Base-by-base conservation (phyloP, 2,888 invertebrate genomes). In the Slavum lentiscoides region DNA sequence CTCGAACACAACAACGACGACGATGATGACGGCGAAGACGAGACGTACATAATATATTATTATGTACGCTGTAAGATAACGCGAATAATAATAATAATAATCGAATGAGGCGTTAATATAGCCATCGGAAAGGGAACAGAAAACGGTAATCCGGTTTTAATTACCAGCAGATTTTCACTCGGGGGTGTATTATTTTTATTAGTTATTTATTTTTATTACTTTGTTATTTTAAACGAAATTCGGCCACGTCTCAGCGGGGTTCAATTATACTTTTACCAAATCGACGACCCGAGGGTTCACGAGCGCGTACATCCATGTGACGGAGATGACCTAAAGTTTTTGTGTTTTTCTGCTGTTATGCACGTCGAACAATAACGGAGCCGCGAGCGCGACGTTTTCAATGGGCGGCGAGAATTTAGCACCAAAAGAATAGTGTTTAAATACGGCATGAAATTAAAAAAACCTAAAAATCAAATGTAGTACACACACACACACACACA, bases 91-190 rank as follows among this genome's bases (percentile, higher is more conserved):
- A 30, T 30, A 30, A 30, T 30, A 49, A 49, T 49, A 61, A 61
- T 69, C 68, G 37, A 62, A 61, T 53, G 69, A 69, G 53, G 49
- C 11, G 53, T 62, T 61, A 68, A 37, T n/a, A 43, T 39, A 59
- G 59, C 30, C 30, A 30, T 30, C 43, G 23, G 49, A 68, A 74
- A 68, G 68, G 49, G 76, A 68, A 76, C 76, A 69, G 69, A 77
- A 69, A 77, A 77, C 77, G 69, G 77, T 77, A 77, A 77, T 77
- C 77, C 69, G 69, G 77, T 77, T 77, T 77, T 77, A 77, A 77
- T 77, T 77, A 77, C 77, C n/a, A 62, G 53, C 69, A 37, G 23
- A 80, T 62, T 62, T 62, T 9, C 70, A 72, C 77, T 80, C 77
- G 77, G 77, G 77, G 77, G 70, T 80, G 77, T 70, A 70, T 70